A percentile compares a stretch with the other conserved stretches of the same genome.
Evolutionary conservation across 2,888 invertebrate genomes (phyloP).

Genomic region (Synanthedon tipuliformis): DNA sequence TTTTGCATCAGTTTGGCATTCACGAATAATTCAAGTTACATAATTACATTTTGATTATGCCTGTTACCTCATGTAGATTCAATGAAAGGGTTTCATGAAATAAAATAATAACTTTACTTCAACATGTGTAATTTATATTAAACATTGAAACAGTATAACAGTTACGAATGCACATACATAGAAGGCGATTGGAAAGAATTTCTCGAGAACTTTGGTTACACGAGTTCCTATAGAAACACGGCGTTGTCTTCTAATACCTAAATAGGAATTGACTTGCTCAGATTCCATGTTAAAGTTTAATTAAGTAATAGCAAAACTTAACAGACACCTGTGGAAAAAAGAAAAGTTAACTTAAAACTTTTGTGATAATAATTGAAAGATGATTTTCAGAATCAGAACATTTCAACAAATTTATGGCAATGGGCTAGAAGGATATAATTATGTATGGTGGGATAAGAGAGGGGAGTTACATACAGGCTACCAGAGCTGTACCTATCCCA

Average conservation of each 20-base stretch:
- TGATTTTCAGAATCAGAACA: too few species aligned
- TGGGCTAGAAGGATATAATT: too few species aligned
- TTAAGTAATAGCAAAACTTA: constrained; percentile 15
- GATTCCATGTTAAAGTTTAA: constrained; percentile 20
- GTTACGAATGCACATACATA: constrained; percentile 41
- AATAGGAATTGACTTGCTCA: neutral
- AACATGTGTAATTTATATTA: constrained; percentile 28
- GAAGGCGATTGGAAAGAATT: constrained; percentile 48
- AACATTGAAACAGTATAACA: constrained; percentile 46
- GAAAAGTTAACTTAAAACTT: too few species aligned
- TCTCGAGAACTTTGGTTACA: constrained; percentile 30
- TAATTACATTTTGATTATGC: too few species aligned
- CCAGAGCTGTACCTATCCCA: too few species aligned
- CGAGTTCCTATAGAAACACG: constrained; percentile 2
- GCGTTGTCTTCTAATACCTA: neutral
- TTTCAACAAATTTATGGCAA: too few species aligned
- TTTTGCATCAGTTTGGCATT: too few species aligned
- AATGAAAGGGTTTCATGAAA: constrained; percentile 6
- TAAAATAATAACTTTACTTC: constrained; percentile 11
- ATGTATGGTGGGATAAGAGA: too few species aligned
- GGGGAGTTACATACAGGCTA: too few species aligned
- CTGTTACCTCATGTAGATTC: too few species aligned
- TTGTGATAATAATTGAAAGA: too few species aligned
- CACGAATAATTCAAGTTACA: too few species aligned
- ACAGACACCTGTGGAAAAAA: constrained; percentile 38